phyloP scores from a whole-genome alignment of 2,113 vertebrate species.

The Zootoca vivipara region DNA sequence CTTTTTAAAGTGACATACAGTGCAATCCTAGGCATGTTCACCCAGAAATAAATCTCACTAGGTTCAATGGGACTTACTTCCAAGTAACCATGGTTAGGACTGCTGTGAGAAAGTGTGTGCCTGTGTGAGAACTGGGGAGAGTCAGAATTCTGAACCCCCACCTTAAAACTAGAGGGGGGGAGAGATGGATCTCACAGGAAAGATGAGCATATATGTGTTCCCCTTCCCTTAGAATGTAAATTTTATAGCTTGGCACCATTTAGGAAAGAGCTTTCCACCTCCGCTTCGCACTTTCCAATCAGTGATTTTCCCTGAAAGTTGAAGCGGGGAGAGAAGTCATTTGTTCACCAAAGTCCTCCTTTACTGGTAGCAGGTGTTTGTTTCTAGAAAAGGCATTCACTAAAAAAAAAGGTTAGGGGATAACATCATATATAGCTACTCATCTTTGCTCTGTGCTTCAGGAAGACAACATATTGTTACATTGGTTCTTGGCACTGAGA shows the following conservation, averaged over 20 bases:
- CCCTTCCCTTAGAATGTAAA: accelerated
- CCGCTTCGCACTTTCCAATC: not conserved
- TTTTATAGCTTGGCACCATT: not conserved
- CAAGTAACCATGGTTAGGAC: not conserved
- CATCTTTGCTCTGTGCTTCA: not conserved
- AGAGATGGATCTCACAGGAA: constrained; percentile 8
- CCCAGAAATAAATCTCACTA: not conserved
- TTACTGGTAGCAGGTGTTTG: constrained; percentile 17
- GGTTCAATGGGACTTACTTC: not conserved
- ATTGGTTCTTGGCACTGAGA: not conserved
- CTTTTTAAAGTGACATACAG: not conserved
- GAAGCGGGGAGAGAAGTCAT: not conserved
- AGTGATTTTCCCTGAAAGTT: not conserved
- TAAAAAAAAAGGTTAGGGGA: not conserved
- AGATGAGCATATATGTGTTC: not conserved
- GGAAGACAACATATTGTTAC: not conserved
- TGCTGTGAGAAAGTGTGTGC: not conserved
- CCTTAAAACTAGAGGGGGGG: not conserved
- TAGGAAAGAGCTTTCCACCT: not conserved
- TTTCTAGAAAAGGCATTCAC: not conserved
- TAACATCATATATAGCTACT: not conserved
- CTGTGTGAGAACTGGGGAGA: not conserved
- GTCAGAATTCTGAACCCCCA: constrained; percentile 33
- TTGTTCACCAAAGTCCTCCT: not conserved
- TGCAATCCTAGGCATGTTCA: not conserved